A percentile compares a stretch with the other conserved stretches of the same genome.
Evolutionary conservation across 2,888 invertebrate species (phyloP).

Genomic region (Epiblema foenella): DNA sequence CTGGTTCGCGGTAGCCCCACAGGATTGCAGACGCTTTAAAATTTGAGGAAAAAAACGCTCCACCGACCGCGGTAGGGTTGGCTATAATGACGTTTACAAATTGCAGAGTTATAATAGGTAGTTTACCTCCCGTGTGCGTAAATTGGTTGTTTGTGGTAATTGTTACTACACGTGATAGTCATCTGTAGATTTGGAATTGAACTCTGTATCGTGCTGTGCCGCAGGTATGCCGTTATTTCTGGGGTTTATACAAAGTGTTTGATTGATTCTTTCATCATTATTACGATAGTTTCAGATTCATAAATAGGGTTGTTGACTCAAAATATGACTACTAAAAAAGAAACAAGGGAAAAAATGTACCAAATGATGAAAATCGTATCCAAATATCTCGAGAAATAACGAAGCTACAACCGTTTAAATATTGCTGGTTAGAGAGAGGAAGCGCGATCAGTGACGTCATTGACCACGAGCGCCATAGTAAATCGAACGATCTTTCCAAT

Average conservation of each 20-base stretch:
- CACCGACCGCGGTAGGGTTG: slow-evolving; percentile 70
- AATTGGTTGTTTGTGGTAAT: slow-evolving; percentile 9
- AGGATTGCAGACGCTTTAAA: slow-evolving; percentile 77
- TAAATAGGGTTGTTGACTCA: no score
- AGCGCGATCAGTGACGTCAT: no score
- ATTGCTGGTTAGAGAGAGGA: no score
- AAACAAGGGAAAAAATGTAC: no score
- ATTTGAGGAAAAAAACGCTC: slow-evolving; percentile 76
- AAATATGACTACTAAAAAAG: no score
- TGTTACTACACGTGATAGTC: neutral
- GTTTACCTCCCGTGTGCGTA: slow-evolving; percentile 21
- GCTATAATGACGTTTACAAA: slow-evolving; percentile 5
- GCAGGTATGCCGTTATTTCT: neutral
- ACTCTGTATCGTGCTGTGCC: neutral
- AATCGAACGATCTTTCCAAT: no score
- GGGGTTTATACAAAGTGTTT: neutral
- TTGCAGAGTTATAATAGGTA: slow-evolving; percentile 22
- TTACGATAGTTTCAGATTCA: neutral
- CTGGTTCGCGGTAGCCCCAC: no score
- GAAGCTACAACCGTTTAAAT: no score
- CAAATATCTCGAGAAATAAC: no score
- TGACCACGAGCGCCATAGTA: no score
- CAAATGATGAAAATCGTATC: no score
- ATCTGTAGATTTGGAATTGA: neutral
- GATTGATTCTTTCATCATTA: neutral